A percentile compares a stretch with the other conserved stretches of the same genome.
Evolutionary conservation across 1,140 invertebrate genomes (phyloP).

Genomic region (Gonioctena quinquepunctata): DNA sequence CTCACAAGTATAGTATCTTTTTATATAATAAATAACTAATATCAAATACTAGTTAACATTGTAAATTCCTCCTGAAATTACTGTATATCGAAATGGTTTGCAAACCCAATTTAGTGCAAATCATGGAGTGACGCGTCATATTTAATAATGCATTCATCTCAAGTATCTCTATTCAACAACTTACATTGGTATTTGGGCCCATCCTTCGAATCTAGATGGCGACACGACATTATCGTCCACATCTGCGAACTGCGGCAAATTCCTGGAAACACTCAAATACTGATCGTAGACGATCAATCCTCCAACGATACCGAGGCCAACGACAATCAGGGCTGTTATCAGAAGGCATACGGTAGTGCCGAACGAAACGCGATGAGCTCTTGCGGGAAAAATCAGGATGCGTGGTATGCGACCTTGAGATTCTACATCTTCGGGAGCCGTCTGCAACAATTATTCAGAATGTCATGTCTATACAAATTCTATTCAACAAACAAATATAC

Average conservation of each 20-base stretch:
- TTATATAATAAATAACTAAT: too few species aligned
- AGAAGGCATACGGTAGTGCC: conserved; percentile 73
- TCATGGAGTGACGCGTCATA: too few species aligned
- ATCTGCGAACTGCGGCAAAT: background rate
- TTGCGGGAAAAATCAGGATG: conserved; percentile 57
- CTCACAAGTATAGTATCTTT: too few species aligned
- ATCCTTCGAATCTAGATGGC: conserved; percentile 21
- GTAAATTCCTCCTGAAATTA: too few species aligned
- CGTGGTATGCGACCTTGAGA: conserved; percentile 36
- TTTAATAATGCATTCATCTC: too few species aligned
- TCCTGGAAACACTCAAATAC: conserved; percentile 65
- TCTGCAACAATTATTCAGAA: conserved; percentile 23
- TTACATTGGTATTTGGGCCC: conserved; percentile 34
- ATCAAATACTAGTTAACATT: too few species aligned
- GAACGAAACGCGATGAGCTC: conserved; percentile 61
- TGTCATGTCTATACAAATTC: too few species aligned
- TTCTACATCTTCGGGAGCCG: conserved; percentile 47
- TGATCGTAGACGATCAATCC: conserved; percentile 79
- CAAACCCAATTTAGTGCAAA: too few species aligned
- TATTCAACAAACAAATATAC: too few species aligned
- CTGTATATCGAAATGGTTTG: too few species aligned
- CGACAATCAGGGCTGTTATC: conserved; percentile 71
- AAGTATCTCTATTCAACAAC: too few species aligned
- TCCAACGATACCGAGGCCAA: conserved; percentile 75
- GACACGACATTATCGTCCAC: background rate